Evolutionary conservation across 2,888 invertebrate genomes (phyloP), one percentile per base, ranked within the genome.

Genomic region (Autographa gamma): DNA sequence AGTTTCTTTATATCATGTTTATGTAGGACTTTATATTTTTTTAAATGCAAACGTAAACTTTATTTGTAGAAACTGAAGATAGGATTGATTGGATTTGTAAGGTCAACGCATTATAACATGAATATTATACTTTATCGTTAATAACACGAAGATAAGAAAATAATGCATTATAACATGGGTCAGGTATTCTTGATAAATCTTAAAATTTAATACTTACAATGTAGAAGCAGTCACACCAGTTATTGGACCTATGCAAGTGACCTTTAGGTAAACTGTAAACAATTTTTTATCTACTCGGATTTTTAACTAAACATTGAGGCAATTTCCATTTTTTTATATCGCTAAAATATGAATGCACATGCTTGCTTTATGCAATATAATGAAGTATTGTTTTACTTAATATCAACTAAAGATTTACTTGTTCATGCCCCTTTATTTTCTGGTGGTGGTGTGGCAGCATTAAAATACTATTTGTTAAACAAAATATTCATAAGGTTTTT

Each of bases 171-270:
- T n/a, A n/a, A 48, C 25, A 25, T 25, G n/a, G 48, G 48, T 48
- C 48, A 48, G 48, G n/a, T n/a, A 48, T n/a, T 4, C 0, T 14
- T n/a, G 16, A 48, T 48, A 48, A 38, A 38, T 5, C n/a, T 48
- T n/a, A 7, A 5, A 48, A 48, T n/a, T n/a, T n/a, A n/a, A 6
- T n/a, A 48, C 4, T n/a, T 48, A 43, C 43, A 16, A 14, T 43
- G 43, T 43, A 43, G n/a, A n/a, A 48, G 48, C 48, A n/a, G 48
- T 48, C 48, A n/a, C 48, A 48, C 48, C 48, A 48, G n/a, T 16
- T 43, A 43, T 4, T 43, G 16, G 43, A 43, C 43, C 16, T 43
- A 43, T 43, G 16, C 43, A 43, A 16, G 43, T 43, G 16, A 43
- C 16, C 43, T 16, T 43, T 43, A 43, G 34, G 6, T 38, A 38